Evolutionary conservation across 2,888 invertebrate species (phyloP).

Genomic region (Dichetophora obliterata): DNA sequence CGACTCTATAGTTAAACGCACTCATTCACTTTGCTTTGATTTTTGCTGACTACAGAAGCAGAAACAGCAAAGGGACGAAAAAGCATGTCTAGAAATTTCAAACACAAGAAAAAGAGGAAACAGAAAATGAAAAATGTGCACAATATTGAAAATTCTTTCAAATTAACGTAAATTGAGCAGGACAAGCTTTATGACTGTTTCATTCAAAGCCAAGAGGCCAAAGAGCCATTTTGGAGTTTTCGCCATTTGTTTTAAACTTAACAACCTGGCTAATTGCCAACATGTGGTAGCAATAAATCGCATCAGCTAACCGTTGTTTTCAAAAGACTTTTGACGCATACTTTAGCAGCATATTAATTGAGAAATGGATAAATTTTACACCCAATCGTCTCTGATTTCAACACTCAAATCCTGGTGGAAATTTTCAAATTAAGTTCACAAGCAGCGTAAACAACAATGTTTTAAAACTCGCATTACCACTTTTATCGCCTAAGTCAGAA

Average conservation of each 20-base stretch:
- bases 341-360: no score
- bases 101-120: not conserved
- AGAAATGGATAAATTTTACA: no score
- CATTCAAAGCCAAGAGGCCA: no score
- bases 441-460: no score
- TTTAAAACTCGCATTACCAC: no score
- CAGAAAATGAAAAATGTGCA: not conserved
- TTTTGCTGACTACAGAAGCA: not conserved
- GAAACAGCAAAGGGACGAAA: not conserved
- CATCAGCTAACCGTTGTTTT: not conserved
- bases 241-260: not conserved
- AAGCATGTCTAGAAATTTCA: not conserved
- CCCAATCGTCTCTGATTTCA: no score
- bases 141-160: not conserved
- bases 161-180: not conserved
- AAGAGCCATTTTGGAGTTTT: not conserved
- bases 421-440: no score
- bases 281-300: not conserved
- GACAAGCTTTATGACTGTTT: not conserved
- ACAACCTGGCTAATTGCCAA: not conserved
- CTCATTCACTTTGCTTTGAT: not conserved
- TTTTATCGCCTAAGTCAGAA: no score
- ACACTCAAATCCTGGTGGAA: no score
- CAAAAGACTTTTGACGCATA: no score
- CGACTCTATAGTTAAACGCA: no score